phyloP scores from a whole-genome alignment of 2,113 vertebrate genomes.

The Dasyprocta punctata region DNA sequence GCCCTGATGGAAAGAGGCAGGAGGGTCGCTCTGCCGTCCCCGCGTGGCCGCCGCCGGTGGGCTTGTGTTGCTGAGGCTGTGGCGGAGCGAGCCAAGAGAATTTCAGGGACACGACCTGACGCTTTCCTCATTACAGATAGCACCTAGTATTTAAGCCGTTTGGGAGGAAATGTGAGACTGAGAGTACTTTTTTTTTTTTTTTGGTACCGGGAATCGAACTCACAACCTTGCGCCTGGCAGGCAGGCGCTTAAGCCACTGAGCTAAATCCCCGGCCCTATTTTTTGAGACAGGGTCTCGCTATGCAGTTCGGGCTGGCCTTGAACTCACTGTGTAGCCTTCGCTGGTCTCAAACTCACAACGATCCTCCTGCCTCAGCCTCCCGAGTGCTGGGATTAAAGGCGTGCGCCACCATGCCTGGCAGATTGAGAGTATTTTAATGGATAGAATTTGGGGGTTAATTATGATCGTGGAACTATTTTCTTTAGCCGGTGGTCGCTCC shows the following conservation, averaged over 20 bases:
- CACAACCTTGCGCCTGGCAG: too few species aligned
- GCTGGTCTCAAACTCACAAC: too few species aligned
- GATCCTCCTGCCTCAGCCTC: too few species aligned
- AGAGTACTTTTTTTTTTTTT: slow-evolving; percentile 12
- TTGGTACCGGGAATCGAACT: too few species aligned
- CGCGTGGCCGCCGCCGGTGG: not conserved
- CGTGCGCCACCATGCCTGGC: too few species aligned
- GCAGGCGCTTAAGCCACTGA: too few species aligned
- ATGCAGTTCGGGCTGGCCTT: too few species aligned
- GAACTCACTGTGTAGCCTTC: too few species aligned
- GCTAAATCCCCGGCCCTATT: too few species aligned
- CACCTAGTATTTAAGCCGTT: not conserved
- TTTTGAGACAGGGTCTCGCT: too few species aligned
- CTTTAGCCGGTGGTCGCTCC: not conserved
- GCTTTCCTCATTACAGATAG: not conserved
- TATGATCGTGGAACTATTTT: not conserved
- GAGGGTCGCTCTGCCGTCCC: not conserved
- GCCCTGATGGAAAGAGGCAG: not conserved
- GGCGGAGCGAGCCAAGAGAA: not conserved
- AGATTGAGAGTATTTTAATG: not conserved
- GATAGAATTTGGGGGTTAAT: not conserved
- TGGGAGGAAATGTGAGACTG: not conserved
- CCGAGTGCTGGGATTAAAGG: too few species aligned
- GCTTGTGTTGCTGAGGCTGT: too few species aligned
- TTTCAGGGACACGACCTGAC: not conserved